phyloP scores from a whole-genome alignment of 64 coral and sea anemone species.

The Montipora cactus region DNA sequence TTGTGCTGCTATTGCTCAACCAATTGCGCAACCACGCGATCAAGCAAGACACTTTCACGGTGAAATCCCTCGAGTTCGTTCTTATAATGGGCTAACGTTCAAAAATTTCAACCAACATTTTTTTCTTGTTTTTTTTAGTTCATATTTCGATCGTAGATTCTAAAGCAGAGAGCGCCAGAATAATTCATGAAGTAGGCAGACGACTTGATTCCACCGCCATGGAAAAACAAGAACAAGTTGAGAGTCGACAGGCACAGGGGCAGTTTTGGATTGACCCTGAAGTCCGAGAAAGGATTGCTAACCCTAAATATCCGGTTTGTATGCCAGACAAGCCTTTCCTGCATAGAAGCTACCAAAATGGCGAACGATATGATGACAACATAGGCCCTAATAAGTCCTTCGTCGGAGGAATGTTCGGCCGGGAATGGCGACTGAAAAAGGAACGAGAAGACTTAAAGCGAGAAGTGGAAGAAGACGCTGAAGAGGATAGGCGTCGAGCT shows the following conservation, averaged over 20 bases:
- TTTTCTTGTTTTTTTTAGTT: not conserved
- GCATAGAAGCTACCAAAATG: not conserved
- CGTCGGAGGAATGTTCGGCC: conserved; percentile 1
- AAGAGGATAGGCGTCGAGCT: not conserved
- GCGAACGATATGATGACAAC: not conserved
- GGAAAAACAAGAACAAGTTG: not conserved
- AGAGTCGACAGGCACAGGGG: not conserved
- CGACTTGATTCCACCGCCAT: not conserved
- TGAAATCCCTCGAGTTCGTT: too few species aligned
- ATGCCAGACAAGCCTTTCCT: conserved; percentile 16
- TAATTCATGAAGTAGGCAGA: not conserved
- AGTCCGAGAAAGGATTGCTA: not conserved
- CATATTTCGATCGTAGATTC: not conserved
- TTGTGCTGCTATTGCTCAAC: too few species aligned
- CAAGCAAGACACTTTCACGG: too few species aligned
- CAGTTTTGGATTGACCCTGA: conserved; percentile 21
- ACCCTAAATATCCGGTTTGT: not conserved
- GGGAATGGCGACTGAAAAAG: not conserved
- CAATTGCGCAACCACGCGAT: too few species aligned
- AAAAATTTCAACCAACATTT: not conserved
- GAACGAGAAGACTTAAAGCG: not conserved
- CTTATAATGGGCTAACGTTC: too few species aligned
- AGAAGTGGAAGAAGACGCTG: not conserved
- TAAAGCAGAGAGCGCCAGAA: not conserved
- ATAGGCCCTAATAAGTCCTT: not conserved